Evolutionary conservation across 2,797 vertebrate species (phyloP).

Genomic region (Sciurus carolinensis): DNA sequence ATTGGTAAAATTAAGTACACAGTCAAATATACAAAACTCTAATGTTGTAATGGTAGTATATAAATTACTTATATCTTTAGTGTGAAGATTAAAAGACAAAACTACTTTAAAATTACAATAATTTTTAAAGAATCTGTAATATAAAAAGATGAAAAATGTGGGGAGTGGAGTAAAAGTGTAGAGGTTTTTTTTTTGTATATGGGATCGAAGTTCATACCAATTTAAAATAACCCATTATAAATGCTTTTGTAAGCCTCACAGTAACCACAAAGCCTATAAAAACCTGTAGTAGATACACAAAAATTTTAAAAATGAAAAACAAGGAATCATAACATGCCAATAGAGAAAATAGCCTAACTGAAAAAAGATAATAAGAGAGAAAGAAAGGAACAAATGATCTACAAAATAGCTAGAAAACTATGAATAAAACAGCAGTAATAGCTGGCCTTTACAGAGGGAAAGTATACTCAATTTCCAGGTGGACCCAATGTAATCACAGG

Average conservation of each 20-base stretch:
- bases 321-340: neutral
- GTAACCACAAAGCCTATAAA: neutral
- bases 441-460: neutral
- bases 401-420: neutral
- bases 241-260: neutral
- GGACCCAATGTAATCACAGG: neutral
- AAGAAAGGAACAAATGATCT: neutral
- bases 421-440: neutral
- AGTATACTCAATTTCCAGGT: neutral
- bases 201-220: neutral
- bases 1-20: neutral
- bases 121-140: too few relatives aligned
- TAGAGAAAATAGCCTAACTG: neutral
- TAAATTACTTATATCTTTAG: neutral
- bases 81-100: neutral
- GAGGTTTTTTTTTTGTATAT: neutral
- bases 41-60: neutral
- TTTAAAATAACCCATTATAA: neutral
- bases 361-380: neutral
- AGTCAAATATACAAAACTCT: neutral
- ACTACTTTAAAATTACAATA: neutral
- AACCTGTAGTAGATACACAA: neutral
- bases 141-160: neutral
- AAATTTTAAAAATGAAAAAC: neutral
- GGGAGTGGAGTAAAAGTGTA: neutral